Percentiles rank a stretch among this genome's conserved stretches.
Evolutionary conservation across 2,888 invertebrate genomes (phyloP).

Genomic region (Tenthredo mesomela): DNA sequence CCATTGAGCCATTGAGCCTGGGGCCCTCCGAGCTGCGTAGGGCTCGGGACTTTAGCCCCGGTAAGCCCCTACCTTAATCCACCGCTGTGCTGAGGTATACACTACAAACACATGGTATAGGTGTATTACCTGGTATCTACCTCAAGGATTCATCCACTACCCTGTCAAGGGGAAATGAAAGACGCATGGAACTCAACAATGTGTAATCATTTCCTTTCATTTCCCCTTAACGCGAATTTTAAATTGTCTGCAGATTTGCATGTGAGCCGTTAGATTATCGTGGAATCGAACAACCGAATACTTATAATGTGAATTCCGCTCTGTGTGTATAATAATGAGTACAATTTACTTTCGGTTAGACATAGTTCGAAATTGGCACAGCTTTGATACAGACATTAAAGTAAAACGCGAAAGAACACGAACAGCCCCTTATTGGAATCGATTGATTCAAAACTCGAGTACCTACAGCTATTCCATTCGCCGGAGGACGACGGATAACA

Average conservation of each 20-base stretch:
- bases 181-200: no score
- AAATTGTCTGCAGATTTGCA: slow-evolving; percentile 3
- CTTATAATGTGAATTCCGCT: not conserved
- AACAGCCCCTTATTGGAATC: slow-evolving; percentile 29
- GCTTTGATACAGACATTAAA: slow-evolving; percentile 24
- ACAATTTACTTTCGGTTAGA: not conserved
- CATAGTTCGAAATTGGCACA: slow-evolving; percentile 1
- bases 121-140: not conserved
- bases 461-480: not conserved
- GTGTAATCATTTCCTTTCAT: no score
- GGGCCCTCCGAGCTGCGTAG: no score
- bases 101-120: not conserved
- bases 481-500: not conserved
- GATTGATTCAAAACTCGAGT: slow-evolving; percentile 33
- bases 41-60: no score
- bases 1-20: no score
- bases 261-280: not conserved
- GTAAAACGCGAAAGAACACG: slow-evolving; percentile 39
- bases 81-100: not conserved
- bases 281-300: not conserved
- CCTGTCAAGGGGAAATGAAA: no score
- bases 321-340: not conserved
- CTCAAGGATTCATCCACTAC: not conserved
- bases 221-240: not conserved
- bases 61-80: no score